Percentiles rank a stretch among this genome's conserved stretches.
Conservation (phyloP, 1,140 invertebrate species). For the Druon quercuslanigerum region DNA sequence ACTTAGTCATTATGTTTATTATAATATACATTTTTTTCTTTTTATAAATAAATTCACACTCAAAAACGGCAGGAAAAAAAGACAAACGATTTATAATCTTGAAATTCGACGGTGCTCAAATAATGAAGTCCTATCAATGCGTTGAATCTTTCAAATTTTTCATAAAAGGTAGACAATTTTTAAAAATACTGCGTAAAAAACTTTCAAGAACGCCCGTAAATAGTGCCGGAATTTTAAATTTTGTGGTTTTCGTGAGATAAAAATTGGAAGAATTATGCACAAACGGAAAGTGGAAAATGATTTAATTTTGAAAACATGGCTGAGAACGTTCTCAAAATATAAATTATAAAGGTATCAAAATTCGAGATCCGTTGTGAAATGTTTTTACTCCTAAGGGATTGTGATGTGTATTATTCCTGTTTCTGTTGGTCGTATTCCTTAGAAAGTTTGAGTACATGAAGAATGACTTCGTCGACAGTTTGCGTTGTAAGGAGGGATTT, state of each 20-base stretch:
- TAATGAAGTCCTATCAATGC: not conserved
- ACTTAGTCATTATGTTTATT: not conserved
- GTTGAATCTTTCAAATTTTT: not conserved
- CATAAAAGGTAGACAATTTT: not conserved
- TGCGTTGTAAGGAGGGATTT: constrained; percentile 85
- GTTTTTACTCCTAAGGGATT: too few species aligned
- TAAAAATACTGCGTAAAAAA: not conserved
- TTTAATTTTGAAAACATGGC: too few species aligned
- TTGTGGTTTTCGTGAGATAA: too few species aligned
- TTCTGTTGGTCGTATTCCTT: constrained; percentile 60
- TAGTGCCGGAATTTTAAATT: too few species aligned
- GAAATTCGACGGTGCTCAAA: not conserved
- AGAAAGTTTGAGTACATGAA: constrained; percentile 82
- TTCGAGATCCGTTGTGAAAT: too few species aligned
- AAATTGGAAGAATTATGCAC: too few species aligned
- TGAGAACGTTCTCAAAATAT: too few species aligned
- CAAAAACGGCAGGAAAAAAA: not conserved
- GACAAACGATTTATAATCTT: not conserved
- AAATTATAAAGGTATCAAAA: too few species aligned
- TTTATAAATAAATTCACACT: not conserved
- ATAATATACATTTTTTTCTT: not conserved
- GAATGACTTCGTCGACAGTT: constrained; percentile 88
- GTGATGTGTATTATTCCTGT: too few species aligned
- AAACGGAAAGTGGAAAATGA: too few species aligned
- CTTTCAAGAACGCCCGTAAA: not conserved